phyloP scores from a whole-genome alignment of 2,888 invertebrate genomes.

The Polymixis flavicincta region DNA sequence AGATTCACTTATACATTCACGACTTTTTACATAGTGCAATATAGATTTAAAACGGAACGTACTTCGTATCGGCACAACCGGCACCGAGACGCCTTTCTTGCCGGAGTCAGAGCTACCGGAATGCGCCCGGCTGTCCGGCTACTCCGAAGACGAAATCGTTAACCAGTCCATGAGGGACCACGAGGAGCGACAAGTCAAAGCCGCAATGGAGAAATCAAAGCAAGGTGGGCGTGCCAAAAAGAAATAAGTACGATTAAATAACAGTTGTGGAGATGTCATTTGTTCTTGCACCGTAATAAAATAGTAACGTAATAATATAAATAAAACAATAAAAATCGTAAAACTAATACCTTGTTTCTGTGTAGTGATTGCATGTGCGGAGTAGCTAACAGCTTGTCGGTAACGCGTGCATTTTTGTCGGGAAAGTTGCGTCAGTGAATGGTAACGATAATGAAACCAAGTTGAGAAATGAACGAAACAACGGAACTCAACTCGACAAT shows the following conservation, averaged over 20 bases:
- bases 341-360: conserved; percentile 69
- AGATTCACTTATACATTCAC: conserved; percentile 3
- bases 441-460: conserved; percentile 58
- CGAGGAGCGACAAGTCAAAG: conserved; percentile 93
- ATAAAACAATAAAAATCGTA: conserved; percentile 78
- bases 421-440: conserved; percentile 66
- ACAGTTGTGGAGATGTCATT: conserved; percentile 63
- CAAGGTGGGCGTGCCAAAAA: conserved; percentile 88
- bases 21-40: conserved; percentile 92
- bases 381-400: conserved; percentile 57
- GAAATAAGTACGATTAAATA: conserved; percentile 69
- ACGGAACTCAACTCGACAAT: conserved; percentile 37
- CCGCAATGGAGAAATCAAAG: conserved; percentile 93
- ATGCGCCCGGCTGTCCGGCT: conserved; percentile 94
- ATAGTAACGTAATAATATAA: conserved; percentile 68
- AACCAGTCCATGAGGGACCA: conserved; percentile 87
- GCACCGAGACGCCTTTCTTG: conserved; percentile 97
- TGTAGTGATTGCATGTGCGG: conserved; percentile 64
- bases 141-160: conserved; percentile 92
- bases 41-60: conserved; percentile 97
- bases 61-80: conserved; percentile 97
- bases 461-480: conserved; percentile 44
- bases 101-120: conserved; percentile 92
- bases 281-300: conserved; percentile 63
- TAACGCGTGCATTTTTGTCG: conserved; percentile 63